phyloP scores from a whole-genome alignment of 2,888 invertebrate species.

The Cremastobaeus sp. region DNA sequence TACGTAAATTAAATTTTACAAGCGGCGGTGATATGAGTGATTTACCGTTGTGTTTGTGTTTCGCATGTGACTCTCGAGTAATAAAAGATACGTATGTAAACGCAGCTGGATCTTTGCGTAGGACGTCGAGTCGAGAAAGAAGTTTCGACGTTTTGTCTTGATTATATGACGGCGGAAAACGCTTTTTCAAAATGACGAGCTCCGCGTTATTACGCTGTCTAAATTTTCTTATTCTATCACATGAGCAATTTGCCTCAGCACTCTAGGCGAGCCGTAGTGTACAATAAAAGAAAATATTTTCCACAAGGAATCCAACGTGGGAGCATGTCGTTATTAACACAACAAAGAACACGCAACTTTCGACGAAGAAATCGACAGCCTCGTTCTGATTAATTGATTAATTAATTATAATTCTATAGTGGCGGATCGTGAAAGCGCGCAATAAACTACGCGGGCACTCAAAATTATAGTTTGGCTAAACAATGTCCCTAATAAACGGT shows the following conservation, averaged over 20 bases:
- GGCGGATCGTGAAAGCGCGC: no score
- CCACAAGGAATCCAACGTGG: neutral
- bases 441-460: no score
- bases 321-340: no score
- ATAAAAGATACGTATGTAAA: constrained; percentile 68
- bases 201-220: constrained; percentile 9
- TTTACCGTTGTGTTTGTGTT: constrained; percentile 73
- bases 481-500: constrained; percentile 9
- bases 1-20: constrained; percentile 74
- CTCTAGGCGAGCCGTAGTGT: no score
- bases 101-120: constrained; percentile 60
- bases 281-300: no score
- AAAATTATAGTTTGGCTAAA: constrained; percentile 16
- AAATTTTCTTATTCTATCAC: constrained; percentile 39
- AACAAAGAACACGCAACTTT: no score
- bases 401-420: no score
- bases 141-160: constrained; percentile 51
- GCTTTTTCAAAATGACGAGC: constrained; percentile 42
- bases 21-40: constrained; percentile 70
- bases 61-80: constrained; percentile 68
- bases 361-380: no score
- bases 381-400: no score
- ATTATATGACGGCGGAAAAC: constrained; percentile 47
- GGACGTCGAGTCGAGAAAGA: constrained; percentile 49
- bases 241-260: constrained; percentile 19